phyloP scores from a whole-genome alignment of 2,797 vertebrate genomes.

The Clarias pachynema region DNA sequence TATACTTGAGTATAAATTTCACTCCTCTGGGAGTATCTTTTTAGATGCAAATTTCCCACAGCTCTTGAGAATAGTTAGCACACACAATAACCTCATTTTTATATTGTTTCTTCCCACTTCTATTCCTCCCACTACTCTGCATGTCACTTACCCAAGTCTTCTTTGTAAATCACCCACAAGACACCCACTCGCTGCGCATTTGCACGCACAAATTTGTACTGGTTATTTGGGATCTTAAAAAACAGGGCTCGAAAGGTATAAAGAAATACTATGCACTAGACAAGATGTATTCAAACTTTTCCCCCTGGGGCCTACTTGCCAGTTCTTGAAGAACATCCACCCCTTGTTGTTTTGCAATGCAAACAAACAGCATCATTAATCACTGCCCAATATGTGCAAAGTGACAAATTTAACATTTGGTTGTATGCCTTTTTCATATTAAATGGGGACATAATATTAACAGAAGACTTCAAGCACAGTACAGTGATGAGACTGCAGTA shows the following conservation, averaged over 20 bases:
- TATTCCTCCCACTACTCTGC: constrained; percentile 11
- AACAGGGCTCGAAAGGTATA: neutral
- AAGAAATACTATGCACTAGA: neutral
- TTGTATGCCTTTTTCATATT: neutral
- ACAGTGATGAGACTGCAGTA: too few relatives aligned
- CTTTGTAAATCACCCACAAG: constrained; percentile 29
- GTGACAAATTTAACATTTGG: neutral
- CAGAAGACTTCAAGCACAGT: too few relatives aligned
- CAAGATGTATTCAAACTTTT: neutral
- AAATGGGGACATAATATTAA: too few relatives aligned
- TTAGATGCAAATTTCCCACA: constrained; percentile 15
- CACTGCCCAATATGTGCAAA: neutral
- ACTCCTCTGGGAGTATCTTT: constrained; percentile 15
- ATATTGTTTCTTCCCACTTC: constrained; percentile 19
- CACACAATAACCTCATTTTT: constrained; percentile 30
- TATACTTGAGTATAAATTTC: neutral
- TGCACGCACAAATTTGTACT: neutral
- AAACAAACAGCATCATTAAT: constrained; percentile 1
- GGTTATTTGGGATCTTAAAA: constrained; percentile 16
- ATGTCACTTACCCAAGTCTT: constrained; percentile 20
- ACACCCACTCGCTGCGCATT: constrained; percentile 17
- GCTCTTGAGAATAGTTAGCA: constrained; percentile 28
- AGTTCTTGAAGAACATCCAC: neutral
- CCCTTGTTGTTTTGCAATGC: neutral
- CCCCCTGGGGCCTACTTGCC: neutral